phyloP scores from a whole-genome alignment of 1,140 invertebrate species.

The Nomia melanderi region DNA sequence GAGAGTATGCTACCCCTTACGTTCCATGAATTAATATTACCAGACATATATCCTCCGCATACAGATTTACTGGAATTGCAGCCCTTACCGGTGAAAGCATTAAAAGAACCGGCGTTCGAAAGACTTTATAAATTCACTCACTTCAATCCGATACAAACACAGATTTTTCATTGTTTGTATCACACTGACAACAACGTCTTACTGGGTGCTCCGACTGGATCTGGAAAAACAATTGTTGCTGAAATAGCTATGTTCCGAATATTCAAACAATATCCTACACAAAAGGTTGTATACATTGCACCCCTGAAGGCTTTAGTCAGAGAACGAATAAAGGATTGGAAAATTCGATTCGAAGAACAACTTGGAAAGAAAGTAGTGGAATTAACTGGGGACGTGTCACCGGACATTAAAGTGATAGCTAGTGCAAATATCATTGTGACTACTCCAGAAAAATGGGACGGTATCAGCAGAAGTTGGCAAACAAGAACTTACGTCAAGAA shows the following conservation, averaged over 20 bases:
- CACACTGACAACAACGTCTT: conserved; percentile 97
- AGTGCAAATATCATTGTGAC: conserved; percentile 96
- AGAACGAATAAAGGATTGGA: conserved; percentile 98
- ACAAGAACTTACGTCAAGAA: conserved; percentile 96
- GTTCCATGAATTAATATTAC: conserved; percentile 95
- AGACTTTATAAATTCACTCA: conserved; percentile 94
- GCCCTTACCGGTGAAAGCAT: conserved; percentile 92
- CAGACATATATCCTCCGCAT: conserved; percentile 95
- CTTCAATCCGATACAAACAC: conserved; percentile 99
- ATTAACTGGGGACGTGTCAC: conserved; percentile 97
- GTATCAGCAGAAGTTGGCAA: conserved; percentile 98
- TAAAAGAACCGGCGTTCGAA: conserved; percentile 90
- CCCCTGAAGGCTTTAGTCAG: conserved; percentile 98
- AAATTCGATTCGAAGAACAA: conserved; percentile 89
- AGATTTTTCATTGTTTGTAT: conserved; percentile 98
- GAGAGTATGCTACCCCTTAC: conserved; percentile 88
- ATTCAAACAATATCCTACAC: conserved; percentile 90
- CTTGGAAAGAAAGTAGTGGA: conserved; percentile 95
- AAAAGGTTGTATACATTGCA: conserved; percentile 99
- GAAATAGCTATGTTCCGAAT: conserved; percentile 98
- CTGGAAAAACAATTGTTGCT: conserved; percentile 99
- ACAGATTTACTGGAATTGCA: conserved; percentile 96
- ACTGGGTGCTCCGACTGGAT: conserved; percentile 98
- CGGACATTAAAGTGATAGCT: conserved; percentile 93
- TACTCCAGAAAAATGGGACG: conserved; percentile 99